Conservation (phyloP, 64 coral and sea anemone species). For the Actinia equina region DNA sequence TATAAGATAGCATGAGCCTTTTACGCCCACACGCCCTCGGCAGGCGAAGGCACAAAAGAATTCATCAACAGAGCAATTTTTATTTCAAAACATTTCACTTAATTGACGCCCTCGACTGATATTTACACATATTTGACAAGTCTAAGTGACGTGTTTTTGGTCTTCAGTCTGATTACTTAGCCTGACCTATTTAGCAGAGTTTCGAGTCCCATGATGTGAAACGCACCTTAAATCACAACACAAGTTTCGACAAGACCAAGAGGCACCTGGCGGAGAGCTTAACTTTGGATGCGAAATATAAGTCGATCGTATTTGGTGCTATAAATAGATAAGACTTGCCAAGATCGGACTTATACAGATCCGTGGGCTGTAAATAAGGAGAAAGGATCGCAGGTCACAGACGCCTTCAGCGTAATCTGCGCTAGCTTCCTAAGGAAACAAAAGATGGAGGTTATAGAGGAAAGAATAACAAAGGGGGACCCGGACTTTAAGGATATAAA, state of each 20-base stretch:
- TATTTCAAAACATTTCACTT: neutral
- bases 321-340: neutral
- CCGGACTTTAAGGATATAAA: neutral
- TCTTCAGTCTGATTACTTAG: neutral
- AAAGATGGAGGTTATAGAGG: neutral
- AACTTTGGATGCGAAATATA: neutral
- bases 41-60: neutral
- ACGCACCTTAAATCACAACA: neutral
- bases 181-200: neutral
- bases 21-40: neutral
- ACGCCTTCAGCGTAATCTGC: conserved; percentile 9
- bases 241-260: conserved; percentile 4
- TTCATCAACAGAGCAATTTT: neutral
- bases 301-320: neutral
- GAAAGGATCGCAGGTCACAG: neutral
- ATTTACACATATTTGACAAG: conserved; percentile 18
- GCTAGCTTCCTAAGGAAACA: neutral
- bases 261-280: neutral
- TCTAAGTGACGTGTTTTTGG: neutral
- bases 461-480: neutral
- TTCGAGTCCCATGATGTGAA: neutral
- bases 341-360: neutral
- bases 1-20: neutral
- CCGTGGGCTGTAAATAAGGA: neutral
- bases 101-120: conserved; percentile 1